phyloP scores from a whole-genome alignment of 2,888 invertebrate species.

The Sinelater perroti region DNA sequence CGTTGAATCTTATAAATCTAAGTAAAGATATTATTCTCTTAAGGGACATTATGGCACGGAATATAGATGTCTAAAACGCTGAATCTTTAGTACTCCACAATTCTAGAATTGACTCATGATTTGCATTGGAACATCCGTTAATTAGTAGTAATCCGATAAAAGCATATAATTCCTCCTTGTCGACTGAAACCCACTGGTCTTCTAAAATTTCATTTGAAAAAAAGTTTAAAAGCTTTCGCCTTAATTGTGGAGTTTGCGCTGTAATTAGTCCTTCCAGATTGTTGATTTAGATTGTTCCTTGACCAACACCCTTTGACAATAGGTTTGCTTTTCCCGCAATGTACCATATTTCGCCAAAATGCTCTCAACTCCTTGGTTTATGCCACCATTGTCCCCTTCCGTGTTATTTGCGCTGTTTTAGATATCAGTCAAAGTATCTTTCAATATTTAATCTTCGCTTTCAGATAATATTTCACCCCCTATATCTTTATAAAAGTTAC shows the following conservation, averaged over 20 bases:
- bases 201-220: neutral
- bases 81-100: slow-evolving; percentile 3
- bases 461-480: too few species aligned
- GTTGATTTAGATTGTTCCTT: neutral
- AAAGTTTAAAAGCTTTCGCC: neutral
- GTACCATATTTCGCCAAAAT: slow-evolving; percentile 1
- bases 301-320: neutral
- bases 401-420: neutral
- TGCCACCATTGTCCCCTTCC: neutral
- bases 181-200: neutral
- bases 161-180: neutral
- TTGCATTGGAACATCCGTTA: neutral
- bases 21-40: too few species aligned
- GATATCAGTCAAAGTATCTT: too few species aligned
- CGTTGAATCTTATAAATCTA: neutral
- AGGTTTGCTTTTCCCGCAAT: neutral
- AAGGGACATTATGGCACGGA: neutral
- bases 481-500: too few species aligned
- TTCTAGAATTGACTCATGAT: neutral
- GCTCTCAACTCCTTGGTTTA: neutral
- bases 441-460: too few species aligned
- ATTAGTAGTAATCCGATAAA: slow-evolving; percentile 4
- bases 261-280: neutral
- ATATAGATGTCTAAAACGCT: neutral
- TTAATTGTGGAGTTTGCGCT: neutral